A percentile compares a stretch with the other conserved stretches of the same genome.
These are phyloP conservation scores for Meandrina meandrites DNA, from an alignment of 92 coral and sea anemone species.

Conservation along the genomic window DNA sequence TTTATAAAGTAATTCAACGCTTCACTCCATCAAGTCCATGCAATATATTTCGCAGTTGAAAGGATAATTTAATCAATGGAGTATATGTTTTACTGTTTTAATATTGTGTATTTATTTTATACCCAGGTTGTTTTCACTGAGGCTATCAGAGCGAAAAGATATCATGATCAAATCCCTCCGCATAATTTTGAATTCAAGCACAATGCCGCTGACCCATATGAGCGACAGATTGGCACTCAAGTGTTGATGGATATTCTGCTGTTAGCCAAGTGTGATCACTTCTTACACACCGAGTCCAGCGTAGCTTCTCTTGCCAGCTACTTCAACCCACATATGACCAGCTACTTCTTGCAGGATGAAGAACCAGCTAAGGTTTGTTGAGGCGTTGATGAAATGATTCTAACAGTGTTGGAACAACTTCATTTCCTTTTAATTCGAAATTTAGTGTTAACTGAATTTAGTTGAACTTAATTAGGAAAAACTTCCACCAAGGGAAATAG, in stretches of 20 bases:
- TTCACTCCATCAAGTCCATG: too few relatives aligned
- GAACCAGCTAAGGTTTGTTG: too few relatives aligned
- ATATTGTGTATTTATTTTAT: background rate
- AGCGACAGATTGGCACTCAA: conserved; percentile 50
- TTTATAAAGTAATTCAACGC: too few relatives aligned
- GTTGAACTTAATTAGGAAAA: too few relatives aligned
- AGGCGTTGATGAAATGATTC: too few relatives aligned
- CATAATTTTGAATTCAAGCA: background rate
- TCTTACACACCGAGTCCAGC: conserved; percentile 78
- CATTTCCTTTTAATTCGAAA: too few relatives aligned
- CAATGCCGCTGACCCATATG: conserved; percentile 34
- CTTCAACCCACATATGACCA: conserved; percentile 69
- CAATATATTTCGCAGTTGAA: too few relatives aligned
- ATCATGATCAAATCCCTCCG: conserved; percentile 18
- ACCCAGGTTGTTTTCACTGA: conserved; percentile 40
- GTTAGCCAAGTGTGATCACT: conserved; percentile 66
- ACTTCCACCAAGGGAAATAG: too few relatives aligned
- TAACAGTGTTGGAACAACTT: too few relatives aligned
- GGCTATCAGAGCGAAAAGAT: conserved; percentile 41
- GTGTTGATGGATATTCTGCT: conserved; percentile 70
- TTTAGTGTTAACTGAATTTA: too few relatives aligned
- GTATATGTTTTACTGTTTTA: too few relatives aligned
- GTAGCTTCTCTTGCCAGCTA: conserved; percentile 70
- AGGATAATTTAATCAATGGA: too few relatives aligned
- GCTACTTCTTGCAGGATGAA: conserved; percentile 52